Percentiles rank a stretch among this genome's conserved stretches.
phyloP scores from a whole-genome alignment of 2,797 vertebrate genomes.

The Rhinoraja longicauda region DNA sequence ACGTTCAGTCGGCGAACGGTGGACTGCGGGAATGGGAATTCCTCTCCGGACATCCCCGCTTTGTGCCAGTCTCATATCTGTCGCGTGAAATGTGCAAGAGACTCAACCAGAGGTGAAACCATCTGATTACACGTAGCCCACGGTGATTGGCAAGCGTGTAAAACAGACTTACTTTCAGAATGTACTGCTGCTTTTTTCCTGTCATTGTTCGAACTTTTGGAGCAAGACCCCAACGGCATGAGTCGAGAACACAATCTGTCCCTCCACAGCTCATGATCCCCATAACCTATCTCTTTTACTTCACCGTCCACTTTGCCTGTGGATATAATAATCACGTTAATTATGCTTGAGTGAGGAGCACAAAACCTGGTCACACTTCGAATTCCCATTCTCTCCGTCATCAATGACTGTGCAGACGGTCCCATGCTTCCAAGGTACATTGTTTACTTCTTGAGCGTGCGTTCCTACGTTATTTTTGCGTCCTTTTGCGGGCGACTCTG shows the following conservation, averaged over 20 bases:
- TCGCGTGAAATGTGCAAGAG: not conserved
- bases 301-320: not conserved
- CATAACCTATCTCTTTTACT: conserved; percentile 11
- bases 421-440: not conserved
- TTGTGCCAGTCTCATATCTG: conserved; percentile 2
- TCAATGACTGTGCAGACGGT: not conserved
- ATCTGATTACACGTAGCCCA: conserved; percentile 16
- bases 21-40: not conserved
- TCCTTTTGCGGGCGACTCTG: not conserved
- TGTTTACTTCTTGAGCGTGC: not conserved
- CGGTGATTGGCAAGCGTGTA: conserved; percentile 27
- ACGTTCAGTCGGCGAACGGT: not conserved
- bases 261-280: not conserved
- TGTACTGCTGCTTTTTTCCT: not conserved
- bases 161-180: conserved; percentile 19
- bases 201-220: not conserved
- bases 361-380: conserved; percentile 32
- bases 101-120: conserved; percentile 22
- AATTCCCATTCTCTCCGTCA: not conserved
- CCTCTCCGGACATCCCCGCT: not conserved
- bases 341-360: conserved; percentile 13
- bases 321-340: conserved; percentile 24
- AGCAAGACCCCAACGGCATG: conserved; percentile 1
- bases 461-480: not conserved
- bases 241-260: not conserved